Percentiles rank a stretch among this genome's conserved stretches.
Evolutionary conservation across 1,140 invertebrate species (phyloP).

Genomic region (Drosophila guanche): DNA sequence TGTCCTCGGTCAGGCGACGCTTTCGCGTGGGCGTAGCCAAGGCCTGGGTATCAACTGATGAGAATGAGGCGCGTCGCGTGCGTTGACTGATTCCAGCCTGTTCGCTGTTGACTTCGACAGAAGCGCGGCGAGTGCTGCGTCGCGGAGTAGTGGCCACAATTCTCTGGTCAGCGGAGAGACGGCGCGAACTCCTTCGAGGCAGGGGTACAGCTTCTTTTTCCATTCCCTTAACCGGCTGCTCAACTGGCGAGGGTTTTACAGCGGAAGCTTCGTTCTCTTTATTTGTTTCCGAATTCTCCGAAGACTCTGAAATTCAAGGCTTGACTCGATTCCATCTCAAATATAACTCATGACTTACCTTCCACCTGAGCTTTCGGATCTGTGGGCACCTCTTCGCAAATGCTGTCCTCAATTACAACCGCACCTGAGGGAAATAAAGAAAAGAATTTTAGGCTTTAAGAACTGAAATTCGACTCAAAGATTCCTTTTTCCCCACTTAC

Average conservation of each 20-base stretch:
- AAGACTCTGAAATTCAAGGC: not conserved
- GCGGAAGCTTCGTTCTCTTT: not conserved
- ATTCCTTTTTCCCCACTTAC: constrained; percentile 3
- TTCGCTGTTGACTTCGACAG: constrained; percentile 34
- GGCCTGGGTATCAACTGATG: constrained; percentile 10
- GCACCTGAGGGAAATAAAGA: not conserved
- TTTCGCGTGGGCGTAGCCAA: constrained; percentile 48
- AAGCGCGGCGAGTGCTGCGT: constrained; percentile 50
- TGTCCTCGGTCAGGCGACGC: constrained; percentile 50
- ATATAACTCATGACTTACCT: constrained; percentile 3
- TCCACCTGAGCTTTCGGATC: not conserved
- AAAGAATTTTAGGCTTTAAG: not conserved
- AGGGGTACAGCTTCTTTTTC: constrained; percentile 8
- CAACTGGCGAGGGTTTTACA: not conserved
- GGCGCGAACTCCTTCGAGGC: constrained; percentile 29
- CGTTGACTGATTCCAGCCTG: constrained; percentile 3
- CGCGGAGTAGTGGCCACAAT: constrained; percentile 37
- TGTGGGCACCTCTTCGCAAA: constrained; percentile 15
- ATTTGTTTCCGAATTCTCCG: not conserved
- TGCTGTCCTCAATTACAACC: constrained; percentile 7
- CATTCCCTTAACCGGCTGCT: not conserved
- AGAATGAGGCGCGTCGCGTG: constrained; percentile 52
- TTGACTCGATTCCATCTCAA: not conserved
- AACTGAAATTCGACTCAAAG: no score
- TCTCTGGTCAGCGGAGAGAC: constrained; percentile 38